phyloP scores from a whole-genome alignment of 2,888 invertebrate species.

The Eupithecia exiguata region DNA sequence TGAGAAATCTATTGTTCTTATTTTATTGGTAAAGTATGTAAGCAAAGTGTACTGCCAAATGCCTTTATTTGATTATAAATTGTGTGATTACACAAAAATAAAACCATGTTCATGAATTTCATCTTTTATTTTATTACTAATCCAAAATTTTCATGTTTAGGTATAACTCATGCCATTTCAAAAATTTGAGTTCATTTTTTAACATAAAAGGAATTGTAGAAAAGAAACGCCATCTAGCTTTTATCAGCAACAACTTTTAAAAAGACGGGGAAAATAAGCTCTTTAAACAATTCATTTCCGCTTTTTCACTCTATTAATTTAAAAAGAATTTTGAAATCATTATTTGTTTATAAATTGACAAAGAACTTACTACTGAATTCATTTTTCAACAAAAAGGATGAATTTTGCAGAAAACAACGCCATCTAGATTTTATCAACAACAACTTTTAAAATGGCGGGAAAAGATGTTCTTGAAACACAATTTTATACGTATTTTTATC shows the following conservation, averaged over 20 bases:
- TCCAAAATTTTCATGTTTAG: not conserved
- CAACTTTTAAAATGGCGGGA: not conserved
- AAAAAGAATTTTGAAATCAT: not conserved
- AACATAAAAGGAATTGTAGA: too few species aligned
- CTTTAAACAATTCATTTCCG: too few species aligned
- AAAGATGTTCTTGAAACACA: not conserved
- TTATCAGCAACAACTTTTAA: too few species aligned
- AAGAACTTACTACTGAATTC: not conserved
- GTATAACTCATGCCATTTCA: not conserved
- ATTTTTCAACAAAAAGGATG: too few species aligned
- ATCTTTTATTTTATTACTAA: not conserved
- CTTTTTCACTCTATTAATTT: not conserved
- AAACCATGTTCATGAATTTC: not conserved
- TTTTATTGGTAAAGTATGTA: not conserved
- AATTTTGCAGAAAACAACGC: too few species aligned
- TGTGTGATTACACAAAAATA: not conserved
- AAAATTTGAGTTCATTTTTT: too few species aligned
- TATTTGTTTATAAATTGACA: not conserved
- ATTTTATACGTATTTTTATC: not conserved
- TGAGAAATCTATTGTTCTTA: not conserved
- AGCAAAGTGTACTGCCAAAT: not conserved
- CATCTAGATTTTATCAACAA: not conserved
- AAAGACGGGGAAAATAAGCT: conserved; percentile 4
- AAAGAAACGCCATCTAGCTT: not conserved
- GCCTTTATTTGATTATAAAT: not conserved